Evolutionary conservation across 1,140 invertebrate species (phyloP).

Genomic region (Paracyclopina nana): DNA sequence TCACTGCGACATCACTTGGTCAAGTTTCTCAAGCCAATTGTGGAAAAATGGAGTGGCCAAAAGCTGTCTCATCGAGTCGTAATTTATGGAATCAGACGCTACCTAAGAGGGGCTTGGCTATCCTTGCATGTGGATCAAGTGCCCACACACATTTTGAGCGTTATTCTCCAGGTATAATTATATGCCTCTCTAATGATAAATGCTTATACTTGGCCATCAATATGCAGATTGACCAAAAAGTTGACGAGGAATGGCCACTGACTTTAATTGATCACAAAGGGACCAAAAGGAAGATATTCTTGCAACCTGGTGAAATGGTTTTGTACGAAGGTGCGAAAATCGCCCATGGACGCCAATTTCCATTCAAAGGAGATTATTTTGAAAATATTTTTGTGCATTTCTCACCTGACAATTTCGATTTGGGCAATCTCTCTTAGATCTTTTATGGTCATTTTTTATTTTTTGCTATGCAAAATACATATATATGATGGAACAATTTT

Average conservation of each 20-base stretch:
- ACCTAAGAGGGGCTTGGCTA: neutral
- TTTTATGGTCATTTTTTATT: too few relatives aligned
- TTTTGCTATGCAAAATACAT: too few relatives aligned
- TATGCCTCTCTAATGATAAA: too few relatives aligned
- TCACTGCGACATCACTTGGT: neutral
- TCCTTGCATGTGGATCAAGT: neutral
- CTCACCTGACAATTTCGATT: neutral
- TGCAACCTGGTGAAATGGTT: neutral
- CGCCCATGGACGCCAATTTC: neutral
- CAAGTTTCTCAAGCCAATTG: neutral
- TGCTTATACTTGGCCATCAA: too few relatives aligned
- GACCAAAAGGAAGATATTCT: neutral
- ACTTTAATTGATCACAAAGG: neutral
- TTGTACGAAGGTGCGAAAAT: neutral
- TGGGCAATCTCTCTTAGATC: too few relatives aligned
- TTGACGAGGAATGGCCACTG: neutral
- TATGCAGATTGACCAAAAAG: conserved; percentile 2
- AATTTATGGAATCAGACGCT: conserved; percentile 1
- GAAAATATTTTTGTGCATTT: conserved; percentile 1
- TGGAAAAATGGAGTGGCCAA: conserved; percentile 1
- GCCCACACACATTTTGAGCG: neutral
- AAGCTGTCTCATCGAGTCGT: neutral
- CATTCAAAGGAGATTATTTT: neutral
- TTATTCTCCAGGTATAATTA: neutral
- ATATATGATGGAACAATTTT: too few relatives aligned